Conservation (phyloP, 1,140 invertebrate species). For the Drosophila kurseongensis region DNA sequence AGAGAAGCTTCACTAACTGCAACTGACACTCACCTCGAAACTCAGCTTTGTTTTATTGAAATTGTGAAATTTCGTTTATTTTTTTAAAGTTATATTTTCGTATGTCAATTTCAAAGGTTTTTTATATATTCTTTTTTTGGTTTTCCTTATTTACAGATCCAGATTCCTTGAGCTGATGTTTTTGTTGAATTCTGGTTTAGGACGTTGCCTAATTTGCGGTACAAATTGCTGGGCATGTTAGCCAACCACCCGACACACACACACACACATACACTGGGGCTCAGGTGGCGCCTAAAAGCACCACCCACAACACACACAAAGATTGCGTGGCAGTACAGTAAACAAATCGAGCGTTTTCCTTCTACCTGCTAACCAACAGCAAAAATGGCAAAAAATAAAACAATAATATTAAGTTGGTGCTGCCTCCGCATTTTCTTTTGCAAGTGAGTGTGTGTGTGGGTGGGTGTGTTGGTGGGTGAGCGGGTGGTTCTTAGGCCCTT, state of each 20-base stretch:
- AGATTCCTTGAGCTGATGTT: constrained; percentile 11
- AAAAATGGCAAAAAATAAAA: constrained; percentile 47
- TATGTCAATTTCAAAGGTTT: constrained; percentile 1
- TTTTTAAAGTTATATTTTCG: background rate
- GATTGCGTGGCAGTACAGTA: constrained; percentile 60
- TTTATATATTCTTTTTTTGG: background rate
- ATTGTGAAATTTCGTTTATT: background rate
- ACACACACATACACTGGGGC: background rate
- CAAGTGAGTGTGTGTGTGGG: constrained; percentile 1
- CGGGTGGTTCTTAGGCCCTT: background rate
- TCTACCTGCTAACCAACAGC: constrained; percentile 34
- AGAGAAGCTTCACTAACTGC: constrained; percentile 34
- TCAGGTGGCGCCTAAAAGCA: constrained; percentile 16
- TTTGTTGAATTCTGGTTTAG: constrained; percentile 20
- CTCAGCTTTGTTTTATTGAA: constrained; percentile 8
- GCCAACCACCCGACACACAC: constrained; percentile 8
- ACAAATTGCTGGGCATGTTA: constrained; percentile 44
- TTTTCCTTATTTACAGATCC: constrained; percentile 5
- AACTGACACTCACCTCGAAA: constrained; percentile 34
- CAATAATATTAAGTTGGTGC: constrained; percentile 48
- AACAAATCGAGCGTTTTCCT: constrained; percentile 57
- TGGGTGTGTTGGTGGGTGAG: background rate
- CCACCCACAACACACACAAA: constrained; percentile 5
- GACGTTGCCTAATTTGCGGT: constrained; percentile 40
- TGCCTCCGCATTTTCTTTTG: constrained; percentile 21